Evolutionary conservation across 2,113 vertebrate species (phyloP).

Genomic region (Platichthys flesus): DNA sequence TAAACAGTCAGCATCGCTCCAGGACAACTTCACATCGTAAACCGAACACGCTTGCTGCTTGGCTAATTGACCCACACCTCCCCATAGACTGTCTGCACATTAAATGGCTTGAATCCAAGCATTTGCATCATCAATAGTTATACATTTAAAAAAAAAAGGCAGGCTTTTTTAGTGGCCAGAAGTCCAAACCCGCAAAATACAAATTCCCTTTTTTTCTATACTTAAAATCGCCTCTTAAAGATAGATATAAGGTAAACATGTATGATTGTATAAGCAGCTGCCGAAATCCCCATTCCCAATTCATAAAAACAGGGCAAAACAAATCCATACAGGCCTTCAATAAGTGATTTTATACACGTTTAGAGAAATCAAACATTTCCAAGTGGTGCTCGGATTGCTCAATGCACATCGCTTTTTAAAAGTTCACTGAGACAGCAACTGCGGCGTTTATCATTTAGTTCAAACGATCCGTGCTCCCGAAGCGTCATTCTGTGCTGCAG

Average conservation of each 20-base stretch:
- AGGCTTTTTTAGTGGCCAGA: background rate
- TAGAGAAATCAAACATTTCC: background rate
- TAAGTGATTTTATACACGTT: conserved; percentile 5
- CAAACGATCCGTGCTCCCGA: conserved; percentile 41
- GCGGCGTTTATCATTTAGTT: conserved; percentile 21
- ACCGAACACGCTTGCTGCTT: conserved; percentile 78
- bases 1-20: conserved; percentile 73
- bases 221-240: background rate
- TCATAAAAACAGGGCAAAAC: background rate
- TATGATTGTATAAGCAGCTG: background rate
- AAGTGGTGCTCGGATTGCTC: background rate
- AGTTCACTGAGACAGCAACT: background rate
- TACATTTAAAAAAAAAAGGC: background rate
- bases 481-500: conserved; percentile 34
- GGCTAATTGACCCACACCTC: conserved; percentile 81
- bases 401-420: conserved; percentile 1
- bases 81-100: conserved; percentile 41
- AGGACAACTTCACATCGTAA: conserved; percentile 80
- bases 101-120: conserved; percentile 38
- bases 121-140: background rate
- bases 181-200: background rate
- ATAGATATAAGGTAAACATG: background rate
- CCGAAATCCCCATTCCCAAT: background rate
- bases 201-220: background rate
- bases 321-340: conserved; percentile 2